Percentiles rank a stretch among this genome's conserved stretches.
Conservation (phyloP, 2,888 invertebrate genomes). For the Mythimna impura region DNA sequence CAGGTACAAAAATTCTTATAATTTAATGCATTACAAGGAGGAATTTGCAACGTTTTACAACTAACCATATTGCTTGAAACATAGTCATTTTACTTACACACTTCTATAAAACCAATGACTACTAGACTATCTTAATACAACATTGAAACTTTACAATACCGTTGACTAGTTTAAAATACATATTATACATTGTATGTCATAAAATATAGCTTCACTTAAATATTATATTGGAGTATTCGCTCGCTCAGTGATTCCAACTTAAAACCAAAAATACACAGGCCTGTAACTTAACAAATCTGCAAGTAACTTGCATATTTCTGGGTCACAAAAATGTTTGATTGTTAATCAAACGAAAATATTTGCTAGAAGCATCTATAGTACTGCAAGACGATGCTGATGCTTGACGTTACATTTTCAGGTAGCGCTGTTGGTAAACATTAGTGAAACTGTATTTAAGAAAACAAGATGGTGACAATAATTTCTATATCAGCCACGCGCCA, state of each 20-base stretch:
- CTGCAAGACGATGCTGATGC: neutral
- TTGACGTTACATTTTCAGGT: too few species aligned
- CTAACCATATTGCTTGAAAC: slow-evolving; percentile 47
- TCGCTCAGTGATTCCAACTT: slow-evolving; percentile 48
- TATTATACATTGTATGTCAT: slow-evolving; percentile 31
- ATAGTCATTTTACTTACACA: slow-evolving; percentile 16
- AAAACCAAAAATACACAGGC: slow-evolving; percentile 35
- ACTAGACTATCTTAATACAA: slow-evolving; percentile 27
- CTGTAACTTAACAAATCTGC: neutral
- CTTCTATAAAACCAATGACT: slow-evolving; percentile 25
- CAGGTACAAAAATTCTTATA: slow-evolving; percentile 47
- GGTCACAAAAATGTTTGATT: slow-evolving; percentile 8
- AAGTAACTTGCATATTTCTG: neutral
- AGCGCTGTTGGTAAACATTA: too few species aligned
- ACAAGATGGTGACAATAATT: neutral
- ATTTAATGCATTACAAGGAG: slow-evolving; percentile 21
- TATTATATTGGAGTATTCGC: slow-evolving; percentile 35
- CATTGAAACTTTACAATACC: slow-evolving; percentile 26
- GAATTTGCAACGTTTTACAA: slow-evolving; percentile 15
- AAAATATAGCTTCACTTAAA: slow-evolving; percentile 22
- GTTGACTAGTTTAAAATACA: slow-evolving; percentile 28
- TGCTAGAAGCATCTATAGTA: neutral
- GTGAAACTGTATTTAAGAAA: neutral
- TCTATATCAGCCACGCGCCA: neutral
- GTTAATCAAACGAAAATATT: neutral